Evolutionary conservation across 2,797 vertebrate species (phyloP).

Genomic region (Hapalemur alaotrensis): DNA sequence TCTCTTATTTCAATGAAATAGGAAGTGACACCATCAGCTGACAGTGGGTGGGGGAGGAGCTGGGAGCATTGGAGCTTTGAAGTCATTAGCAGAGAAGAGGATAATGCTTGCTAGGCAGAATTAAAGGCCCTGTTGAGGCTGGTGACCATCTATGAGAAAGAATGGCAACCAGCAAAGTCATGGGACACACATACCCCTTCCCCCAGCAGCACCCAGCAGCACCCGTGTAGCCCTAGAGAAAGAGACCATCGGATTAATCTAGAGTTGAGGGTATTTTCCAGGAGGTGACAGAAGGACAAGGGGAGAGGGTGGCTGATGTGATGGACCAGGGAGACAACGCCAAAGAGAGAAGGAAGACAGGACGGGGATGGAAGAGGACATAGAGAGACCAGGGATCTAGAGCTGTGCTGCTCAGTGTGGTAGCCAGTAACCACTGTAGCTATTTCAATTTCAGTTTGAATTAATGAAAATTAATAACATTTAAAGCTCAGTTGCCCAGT

Average conservation of each 20-base stretch:
- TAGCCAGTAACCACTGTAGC: neutral
- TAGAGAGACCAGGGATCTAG: neutral
- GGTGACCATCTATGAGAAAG: neutral
- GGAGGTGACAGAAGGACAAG: neutral
- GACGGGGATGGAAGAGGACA: neutral
- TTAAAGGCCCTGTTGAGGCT: neutral
- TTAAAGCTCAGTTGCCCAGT: neutral
- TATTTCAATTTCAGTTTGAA: neutral
- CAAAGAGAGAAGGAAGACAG: neutral
- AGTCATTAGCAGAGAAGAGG: neutral
- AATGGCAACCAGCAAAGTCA: neutral
- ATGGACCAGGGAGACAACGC: neutral
- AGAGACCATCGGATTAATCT: neutral
- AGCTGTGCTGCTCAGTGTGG: neutral
- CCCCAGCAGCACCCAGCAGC: neutral
- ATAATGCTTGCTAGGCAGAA: conserved; percentile 2
- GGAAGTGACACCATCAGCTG: neutral
- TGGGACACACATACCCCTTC: neutral
- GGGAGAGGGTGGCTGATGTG: neutral
- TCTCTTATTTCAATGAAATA: neutral
- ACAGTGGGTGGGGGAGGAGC: neutral
- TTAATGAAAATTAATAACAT: neutral
- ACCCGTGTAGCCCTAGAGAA: neutral
- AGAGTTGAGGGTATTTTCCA: neutral
- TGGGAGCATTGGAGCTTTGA: neutral